A percentile compares a stretch with the other conserved stretches of the same genome.
phyloP scores from a whole-genome alignment of 2,888 invertebrate genomes.

The Drymonia ruficornis region DNA sequence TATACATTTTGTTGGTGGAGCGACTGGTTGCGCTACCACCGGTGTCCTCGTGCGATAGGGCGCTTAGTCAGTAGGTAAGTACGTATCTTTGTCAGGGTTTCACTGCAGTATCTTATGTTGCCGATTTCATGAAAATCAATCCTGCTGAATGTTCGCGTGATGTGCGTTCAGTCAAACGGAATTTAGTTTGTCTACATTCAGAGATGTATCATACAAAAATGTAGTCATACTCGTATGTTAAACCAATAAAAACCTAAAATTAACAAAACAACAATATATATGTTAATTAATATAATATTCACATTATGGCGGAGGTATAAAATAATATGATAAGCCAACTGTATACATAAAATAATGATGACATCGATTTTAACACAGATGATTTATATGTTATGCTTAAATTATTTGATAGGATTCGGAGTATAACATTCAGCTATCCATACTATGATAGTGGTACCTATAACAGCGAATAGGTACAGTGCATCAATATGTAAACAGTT shows the following conservation, averaged over 20 bases:
- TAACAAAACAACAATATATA: background rate
- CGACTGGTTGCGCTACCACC: too few relatives aligned
- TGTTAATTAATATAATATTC: background rate
- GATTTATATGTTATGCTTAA: background rate
- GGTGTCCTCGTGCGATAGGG: too few relatives aligned
- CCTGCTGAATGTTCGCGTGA: too few relatives aligned
- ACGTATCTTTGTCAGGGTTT: too few relatives aligned
- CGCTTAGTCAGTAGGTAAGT: too few relatives aligned
- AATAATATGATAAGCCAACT: background rate
- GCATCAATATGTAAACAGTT: too few relatives aligned
- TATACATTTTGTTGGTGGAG: too few relatives aligned
- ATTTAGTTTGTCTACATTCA: fast-evolving
- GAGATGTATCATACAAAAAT: background rate
- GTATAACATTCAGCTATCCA: background rate
- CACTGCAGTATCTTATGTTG: too few relatives aligned
- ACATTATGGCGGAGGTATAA: background rate
- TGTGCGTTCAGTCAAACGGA: too few relatives aligned
- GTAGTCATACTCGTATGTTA: background rate
- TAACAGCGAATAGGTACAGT: too few relatives aligned
- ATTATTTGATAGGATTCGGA: background rate
- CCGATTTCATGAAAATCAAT: too few relatives aligned
- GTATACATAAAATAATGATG: background rate
- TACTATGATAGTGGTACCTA: too few relatives aligned
- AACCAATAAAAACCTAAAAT: background rate
- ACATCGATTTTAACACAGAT: background rate